A percentile compares a stretch with the other conserved stretches of the same genome.
Conservation (phyloP, 2,888 invertebrate species). For the Melinaea menophilus region DNA sequence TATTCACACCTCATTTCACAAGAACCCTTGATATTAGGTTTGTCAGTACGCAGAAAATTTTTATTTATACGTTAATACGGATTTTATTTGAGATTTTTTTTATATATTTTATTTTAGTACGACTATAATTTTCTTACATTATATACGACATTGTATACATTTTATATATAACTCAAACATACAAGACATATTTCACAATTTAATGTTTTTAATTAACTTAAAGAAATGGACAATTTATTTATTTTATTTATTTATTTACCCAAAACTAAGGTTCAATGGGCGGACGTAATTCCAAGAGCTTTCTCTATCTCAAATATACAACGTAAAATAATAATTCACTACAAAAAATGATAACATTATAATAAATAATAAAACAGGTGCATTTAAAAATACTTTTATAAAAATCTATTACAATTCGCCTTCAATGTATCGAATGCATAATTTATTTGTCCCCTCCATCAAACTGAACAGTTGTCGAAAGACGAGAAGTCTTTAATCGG, state of each 20-base stretch:
- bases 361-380: constrained; percentile 57
- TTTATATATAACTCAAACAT: no score
- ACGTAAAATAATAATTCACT: background rate
- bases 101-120: background rate
- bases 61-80: constrained; percentile 8
- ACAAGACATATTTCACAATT: no score
- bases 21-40: constrained; percentile 62
- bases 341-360: constrained; percentile 8
- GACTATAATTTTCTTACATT: no score
- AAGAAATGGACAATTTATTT: background rate
- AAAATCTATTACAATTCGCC: constrained; percentile 65
- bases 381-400: constrained; percentile 42
- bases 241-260: no score
- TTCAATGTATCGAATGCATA: constrained; percentile 74
- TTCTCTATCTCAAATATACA: no score
- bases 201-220: no score
- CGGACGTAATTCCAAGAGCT: no score
- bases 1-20: constrained; percentile 78
- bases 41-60: constrained; percentile 46
- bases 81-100: background rate
- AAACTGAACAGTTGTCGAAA: constrained; percentile 70
- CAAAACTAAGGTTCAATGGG: no score
- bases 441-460: constrained; percentile 57
- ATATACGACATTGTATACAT: no score
- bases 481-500: constrained; percentile 70